These are phyloP conservation scores for Macrosiphum euphorbiae DNA, from an alignment of 2,888 invertebrate genomes.

Conservation along the genomic window DNA sequence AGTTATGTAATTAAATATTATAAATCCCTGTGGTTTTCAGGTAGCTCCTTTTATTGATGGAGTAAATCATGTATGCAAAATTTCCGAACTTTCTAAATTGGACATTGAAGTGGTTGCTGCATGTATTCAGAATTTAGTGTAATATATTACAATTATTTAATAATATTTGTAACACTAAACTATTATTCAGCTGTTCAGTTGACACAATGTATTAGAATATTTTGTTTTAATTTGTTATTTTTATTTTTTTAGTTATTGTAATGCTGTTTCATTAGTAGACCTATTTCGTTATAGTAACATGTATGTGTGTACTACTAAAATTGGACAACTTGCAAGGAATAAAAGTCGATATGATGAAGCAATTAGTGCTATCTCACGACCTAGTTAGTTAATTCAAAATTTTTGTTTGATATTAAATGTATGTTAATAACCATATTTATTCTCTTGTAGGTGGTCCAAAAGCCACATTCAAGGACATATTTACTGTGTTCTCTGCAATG, in stretches of 20 bases:
- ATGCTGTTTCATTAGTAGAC: conserved; percentile 82
- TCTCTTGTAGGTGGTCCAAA: conserved; percentile 75
- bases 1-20: neutral
- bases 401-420: conserved; percentile 70
- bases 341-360: conserved; percentile 74
- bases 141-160: conserved; percentile 69
- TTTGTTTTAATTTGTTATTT: neutral
- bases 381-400: conserved; percentile 71
- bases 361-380: conserved; percentile 46
- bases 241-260: conserved; percentile 74
- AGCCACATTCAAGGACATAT: conserved; percentile 79
- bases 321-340: conserved; percentile 79
- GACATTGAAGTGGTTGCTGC: conserved; percentile 94
- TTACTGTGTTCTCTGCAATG: conserved; percentile 83
- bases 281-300: conserved; percentile 89
- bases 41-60: conserved; percentile 91
- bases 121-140: conserved; percentile 92
- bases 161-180: neutral
- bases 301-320: conserved; percentile 83
- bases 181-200: neutral
- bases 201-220: neutral
- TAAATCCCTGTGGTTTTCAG: conserved; percentile 70
- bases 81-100: conserved; percentile 90
- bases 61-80: conserved; percentile 90
- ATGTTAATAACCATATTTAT: conserved; percentile 75